Percentiles rank a stretch among this genome's conserved stretches.
These are phyloP conservation scores for Bedellia somnulentella DNA, from an alignment of 2,888 invertebrate genomes.

Conservation along the genomic window DNA sequence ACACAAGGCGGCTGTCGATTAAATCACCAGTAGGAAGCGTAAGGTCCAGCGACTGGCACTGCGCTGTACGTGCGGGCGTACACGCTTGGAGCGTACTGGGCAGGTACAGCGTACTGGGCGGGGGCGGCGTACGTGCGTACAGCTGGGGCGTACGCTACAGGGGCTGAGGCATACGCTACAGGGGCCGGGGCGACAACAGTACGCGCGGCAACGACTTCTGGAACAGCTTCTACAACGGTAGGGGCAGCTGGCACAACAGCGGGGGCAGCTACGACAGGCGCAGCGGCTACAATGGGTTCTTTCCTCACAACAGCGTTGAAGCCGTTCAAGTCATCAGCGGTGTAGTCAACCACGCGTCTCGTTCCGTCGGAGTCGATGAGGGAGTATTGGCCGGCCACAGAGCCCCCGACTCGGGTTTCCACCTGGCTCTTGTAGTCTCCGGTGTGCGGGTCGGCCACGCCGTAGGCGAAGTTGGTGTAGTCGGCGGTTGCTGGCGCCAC, in stretches of 20 bases:
- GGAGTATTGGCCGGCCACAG: slow-evolving; percentile 58
- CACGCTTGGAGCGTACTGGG: slow-evolving; percentile 10
- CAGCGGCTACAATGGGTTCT: slow-evolving; percentile 33
- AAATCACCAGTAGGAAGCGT: too few relatives aligned
- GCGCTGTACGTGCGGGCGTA: too few relatives aligned
- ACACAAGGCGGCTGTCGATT: too few relatives aligned
- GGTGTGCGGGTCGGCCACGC: slow-evolving; percentile 58
- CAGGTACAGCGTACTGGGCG: too few relatives aligned
- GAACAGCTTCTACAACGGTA: slow-evolving; percentile 12
- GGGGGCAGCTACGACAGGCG: slow-evolving; percentile 25
- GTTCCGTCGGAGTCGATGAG: slow-evolving; percentile 58
- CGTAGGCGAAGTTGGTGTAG: slow-evolving; percentile 57
- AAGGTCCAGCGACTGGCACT: too few relatives aligned
- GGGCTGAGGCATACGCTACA: slow-evolving; percentile 3
- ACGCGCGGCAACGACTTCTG: slow-evolving; percentile 4
- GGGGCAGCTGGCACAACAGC: slow-evolving; percentile 14
- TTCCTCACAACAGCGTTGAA: slow-evolving; percentile 62
- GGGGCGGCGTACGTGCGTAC: slow-evolving; percentile 13
- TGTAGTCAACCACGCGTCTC: slow-evolving; percentile 58
- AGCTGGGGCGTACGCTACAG: slow-evolving; percentile 10
- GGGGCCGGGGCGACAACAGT: slow-evolving; percentile 7
- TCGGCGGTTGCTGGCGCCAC: slow-evolving; percentile 49
- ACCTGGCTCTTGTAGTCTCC: slow-evolving; percentile 61
- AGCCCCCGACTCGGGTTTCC: slow-evolving; percentile 55
- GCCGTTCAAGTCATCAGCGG: slow-evolving; percentile 57